These are phyloP conservation scores for Rhopalosiphum nymphaeae DNA, from an alignment of 2,888 invertebrate species.

Conservation along the genomic window DNA sequence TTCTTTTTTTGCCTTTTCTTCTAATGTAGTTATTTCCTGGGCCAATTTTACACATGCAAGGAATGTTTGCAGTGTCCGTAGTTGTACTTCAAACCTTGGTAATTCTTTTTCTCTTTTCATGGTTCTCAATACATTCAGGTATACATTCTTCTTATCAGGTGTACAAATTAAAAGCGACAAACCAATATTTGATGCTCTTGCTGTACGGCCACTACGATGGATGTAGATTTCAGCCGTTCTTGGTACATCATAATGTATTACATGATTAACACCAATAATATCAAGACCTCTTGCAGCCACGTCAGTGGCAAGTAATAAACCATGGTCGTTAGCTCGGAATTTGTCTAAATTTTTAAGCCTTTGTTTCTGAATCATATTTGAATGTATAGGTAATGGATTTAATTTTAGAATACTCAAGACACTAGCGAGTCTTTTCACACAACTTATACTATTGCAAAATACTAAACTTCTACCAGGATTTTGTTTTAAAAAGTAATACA, in stretches of 20 bases:
- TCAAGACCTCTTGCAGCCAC: slow-evolving; percentile 98
- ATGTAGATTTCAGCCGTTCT: slow-evolving; percentile 96
- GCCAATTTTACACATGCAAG: slow-evolving; percentile 43
- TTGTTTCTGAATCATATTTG: slow-evolving; percentile 94
- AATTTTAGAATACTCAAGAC: slow-evolving; percentile 74
- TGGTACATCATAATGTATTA: slow-evolving; percentile 97
- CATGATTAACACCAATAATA: slow-evolving; percentile 93
- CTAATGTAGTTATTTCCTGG: slow-evolving; percentile 68
- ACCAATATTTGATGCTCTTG: slow-evolving; percentile 85
- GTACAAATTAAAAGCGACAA: slow-evolving; percentile 93
- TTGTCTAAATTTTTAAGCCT: slow-evolving; percentile 93
- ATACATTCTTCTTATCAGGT: slow-evolving; percentile 85
- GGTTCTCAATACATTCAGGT: slow-evolving; percentile 84
- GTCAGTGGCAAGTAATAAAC: slow-evolving; percentile 88
- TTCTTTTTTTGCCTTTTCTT: slow-evolving; percentile 77
- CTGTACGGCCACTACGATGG: slow-evolving; percentile 96
- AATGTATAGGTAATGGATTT: slow-evolving; percentile 83
- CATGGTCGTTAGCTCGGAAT: slow-evolving; percentile 76
- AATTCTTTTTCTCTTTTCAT: slow-evolving; percentile 70
- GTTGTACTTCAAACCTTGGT: slow-evolving; percentile 43
- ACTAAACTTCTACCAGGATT: slow-evolving; percentile 93
- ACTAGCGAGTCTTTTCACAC: slow-evolving; percentile 81
- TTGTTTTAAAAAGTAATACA: slow-evolving; percentile 88
- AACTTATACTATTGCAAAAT: slow-evolving; percentile 94
- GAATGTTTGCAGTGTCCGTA: background rate